These are phyloP conservation scores for Agrilus biguttatus DNA, from an alignment of 2,888 invertebrate species.

Conservation along the genomic window DNA sequence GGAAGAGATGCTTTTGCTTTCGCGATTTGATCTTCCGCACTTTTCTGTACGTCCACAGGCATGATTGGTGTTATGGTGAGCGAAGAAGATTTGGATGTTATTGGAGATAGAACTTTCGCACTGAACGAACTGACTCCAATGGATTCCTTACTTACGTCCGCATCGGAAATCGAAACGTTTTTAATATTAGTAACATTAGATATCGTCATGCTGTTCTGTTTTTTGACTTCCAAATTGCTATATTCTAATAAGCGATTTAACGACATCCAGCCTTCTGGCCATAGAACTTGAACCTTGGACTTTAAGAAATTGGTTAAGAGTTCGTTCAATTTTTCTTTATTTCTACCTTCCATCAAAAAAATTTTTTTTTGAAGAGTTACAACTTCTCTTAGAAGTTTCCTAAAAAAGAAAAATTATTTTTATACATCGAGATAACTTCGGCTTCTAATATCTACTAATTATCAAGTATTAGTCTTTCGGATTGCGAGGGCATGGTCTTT, in stretches of 20 bases:
- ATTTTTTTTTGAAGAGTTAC: slow-evolving; percentile 23
- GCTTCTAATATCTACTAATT: too few species aligned
- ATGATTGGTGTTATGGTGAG: slow-evolving; percentile 14
- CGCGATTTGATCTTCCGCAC: slow-evolving; percentile 4
- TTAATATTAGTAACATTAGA: not conserved
- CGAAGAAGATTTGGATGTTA: slow-evolving; percentile 9
- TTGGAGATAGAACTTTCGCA: slow-evolving; percentile 2
- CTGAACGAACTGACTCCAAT: slow-evolving; percentile 3
- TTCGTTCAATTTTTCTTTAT: slow-evolving; percentile 35
- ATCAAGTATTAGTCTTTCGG: too few species aligned
- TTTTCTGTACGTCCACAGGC: slow-evolving; percentile 2
- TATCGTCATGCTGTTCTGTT: slow-evolving; percentile 7
- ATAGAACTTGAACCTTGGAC: slow-evolving; percentile 33
- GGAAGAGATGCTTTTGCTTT: not conserved
- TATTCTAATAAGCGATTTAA: slow-evolving; percentile 23
- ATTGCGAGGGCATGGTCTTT: too few species aligned
- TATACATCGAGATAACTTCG: not conserved
- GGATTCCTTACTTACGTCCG: slow-evolving; percentile 1
- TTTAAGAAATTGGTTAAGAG: slow-evolving; percentile 34
- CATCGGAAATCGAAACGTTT: not conserved
- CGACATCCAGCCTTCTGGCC: slow-evolving; percentile 43
- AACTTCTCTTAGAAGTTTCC: slow-evolving; percentile 25
- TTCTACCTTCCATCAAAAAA: slow-evolving; percentile 24
- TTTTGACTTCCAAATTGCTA: slow-evolving; percentile 12
- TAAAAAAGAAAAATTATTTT: slow-evolving; percentile 15